phyloP scores from a whole-genome alignment of 2,888 invertebrate species.

The Acleris holmiana region DNA sequence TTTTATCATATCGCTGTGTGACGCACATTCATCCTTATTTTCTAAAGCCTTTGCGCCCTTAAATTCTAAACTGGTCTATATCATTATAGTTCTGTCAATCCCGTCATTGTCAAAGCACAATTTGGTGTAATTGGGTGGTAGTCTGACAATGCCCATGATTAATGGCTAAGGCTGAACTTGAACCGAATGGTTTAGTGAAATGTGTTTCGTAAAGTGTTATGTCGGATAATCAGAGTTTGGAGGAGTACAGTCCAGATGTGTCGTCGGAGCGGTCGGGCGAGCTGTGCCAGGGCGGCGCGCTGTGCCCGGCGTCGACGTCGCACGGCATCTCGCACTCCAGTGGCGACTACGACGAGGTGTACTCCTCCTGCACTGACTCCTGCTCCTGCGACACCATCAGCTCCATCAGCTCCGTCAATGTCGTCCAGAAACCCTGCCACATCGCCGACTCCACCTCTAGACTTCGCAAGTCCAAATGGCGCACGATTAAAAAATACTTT shows the following conservation, averaged over 20 bases:
- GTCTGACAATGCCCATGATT: no score
- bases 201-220: conserved; percentile 1
- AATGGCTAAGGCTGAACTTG: no score
- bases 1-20: neutral
- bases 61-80: neutral
- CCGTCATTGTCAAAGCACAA: conserved; percentile 9
- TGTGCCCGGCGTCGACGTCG: conserved; percentile 66
- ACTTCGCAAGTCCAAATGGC: conserved; percentile 62
- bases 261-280: conserved; percentile 39
- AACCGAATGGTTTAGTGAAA: neutral
- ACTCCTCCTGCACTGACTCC: conserved; percentile 49
- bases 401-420: conserved; percentile 37
- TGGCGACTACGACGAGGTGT: conserved; percentile 56
- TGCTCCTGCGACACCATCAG: conserved; percentile 48
- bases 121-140: neutral
- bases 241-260: neutral
- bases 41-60: neutral
- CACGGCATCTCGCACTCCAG: conserved; percentile 59
- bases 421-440: conserved; percentile 53
- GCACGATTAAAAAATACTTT: conserved; percentile 53
- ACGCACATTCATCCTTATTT: neutral
- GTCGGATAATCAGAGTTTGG: conserved; percentile 4
- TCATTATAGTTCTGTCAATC: conserved; percentile 23
- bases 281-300: conserved; percentile 49
- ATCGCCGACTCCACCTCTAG: conserved; percentile 61